Conservation (phyloP, 2,797 vertebrate species). For the Hylomyscus alleni region DNA sequence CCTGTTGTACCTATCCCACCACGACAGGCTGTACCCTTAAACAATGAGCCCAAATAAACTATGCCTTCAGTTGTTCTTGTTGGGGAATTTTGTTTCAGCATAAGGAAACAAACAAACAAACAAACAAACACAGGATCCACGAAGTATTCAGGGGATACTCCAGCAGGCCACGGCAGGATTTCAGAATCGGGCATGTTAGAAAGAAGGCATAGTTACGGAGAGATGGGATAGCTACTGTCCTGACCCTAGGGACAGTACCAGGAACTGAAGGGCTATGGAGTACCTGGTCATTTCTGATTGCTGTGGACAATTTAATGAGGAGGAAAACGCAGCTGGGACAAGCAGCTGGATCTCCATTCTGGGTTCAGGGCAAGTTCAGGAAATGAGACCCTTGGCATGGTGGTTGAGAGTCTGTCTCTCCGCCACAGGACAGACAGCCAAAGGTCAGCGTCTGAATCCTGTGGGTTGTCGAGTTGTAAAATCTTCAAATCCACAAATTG, state of each 20-base stretch:
- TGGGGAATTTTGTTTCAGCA: neutral
- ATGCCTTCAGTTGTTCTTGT: neutral
- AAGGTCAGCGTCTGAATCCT: neutral
- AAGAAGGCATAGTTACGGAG: neutral
- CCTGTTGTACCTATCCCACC: neutral
- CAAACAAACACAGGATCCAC: neutral
- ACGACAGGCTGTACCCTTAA: neutral
- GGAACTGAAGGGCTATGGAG: neutral
- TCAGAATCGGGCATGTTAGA: neutral
- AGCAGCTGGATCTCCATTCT: neutral
- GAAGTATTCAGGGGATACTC: too few relatives aligned
- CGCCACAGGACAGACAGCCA: too few relatives aligned
- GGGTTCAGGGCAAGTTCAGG: neutral
- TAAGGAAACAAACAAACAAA: too few relatives aligned
- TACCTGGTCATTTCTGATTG: neutral
- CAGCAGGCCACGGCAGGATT: neutral
- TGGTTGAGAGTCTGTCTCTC: neutral
- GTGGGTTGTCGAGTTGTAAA: neutral
- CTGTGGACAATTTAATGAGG: neutral
- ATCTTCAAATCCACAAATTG: neutral
- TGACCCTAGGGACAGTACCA: neutral
- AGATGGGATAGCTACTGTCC: neutral
- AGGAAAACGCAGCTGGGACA: neutral
- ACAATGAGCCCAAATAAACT: neutral
- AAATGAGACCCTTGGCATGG: neutral